Evolutionary conservation across 2,888 invertebrate genomes (phyloP), one percentile per base, ranked within the genome.

Genomic region (Drosophila quinaria): DNA sequence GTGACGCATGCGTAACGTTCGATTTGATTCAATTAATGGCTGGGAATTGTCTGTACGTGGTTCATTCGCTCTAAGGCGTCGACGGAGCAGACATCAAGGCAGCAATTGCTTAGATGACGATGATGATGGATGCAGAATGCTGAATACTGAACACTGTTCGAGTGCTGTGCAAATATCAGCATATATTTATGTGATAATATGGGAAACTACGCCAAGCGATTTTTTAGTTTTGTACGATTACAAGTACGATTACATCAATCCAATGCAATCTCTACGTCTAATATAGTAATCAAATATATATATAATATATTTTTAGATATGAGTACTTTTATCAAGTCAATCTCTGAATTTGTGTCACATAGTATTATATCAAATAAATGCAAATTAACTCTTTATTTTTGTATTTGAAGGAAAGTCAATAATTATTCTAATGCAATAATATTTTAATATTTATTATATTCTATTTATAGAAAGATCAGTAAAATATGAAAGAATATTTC

Each of bases 21-120:
- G 89, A 90, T 88, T 90, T 88, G 90, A 86, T 87, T 84, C 87
- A 89, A 89, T 89, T 82, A 88, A 88, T 88, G 86, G 87, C 74
- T 70, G 78, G 52, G 88, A 90, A 86, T 88, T 80, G 86, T 72
- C 68, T 74, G 71, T 85, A 85, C 86, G 86, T 86, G 90, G 33
- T 5, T 25, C 25, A 25, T 60, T 66, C 35, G 35, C 50, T 51
- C 22, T 47, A 17, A 64, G 35, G 72, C 19, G 56, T 52, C 55
- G 56, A 54, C 15, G 31, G 55, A 59, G 69, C 59, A 61, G 55
- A 64, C 58, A 50, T 42, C 35, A 1, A 56, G 66, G 56, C 66
- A 60, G 31, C 61, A 62, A 54, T 31, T 31, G 49, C 46, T 46
- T 31, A 42, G 46, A 61, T 13, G 19, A 22, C 61, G 58, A 58